These are phyloP conservation scores for Pseudochromis fuscus DNA, from an alignment of 2,797 vertebrate species.

Conservation along the genomic window DNA sequence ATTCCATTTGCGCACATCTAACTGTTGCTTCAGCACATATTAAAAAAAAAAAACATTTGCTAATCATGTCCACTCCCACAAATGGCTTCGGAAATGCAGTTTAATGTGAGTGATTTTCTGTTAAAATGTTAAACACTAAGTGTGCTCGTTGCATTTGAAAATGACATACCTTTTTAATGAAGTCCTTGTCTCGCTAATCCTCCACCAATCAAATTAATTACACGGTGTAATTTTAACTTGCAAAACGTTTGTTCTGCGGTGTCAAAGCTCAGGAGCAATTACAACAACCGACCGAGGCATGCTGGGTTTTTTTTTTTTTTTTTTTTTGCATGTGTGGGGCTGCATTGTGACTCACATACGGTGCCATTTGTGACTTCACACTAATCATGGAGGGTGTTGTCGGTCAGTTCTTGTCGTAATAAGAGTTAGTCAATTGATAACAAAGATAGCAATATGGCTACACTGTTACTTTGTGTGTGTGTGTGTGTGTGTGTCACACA, in stretches of 20 bases:
- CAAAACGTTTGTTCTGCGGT: constrained; percentile 14
- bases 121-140: constrained; percentile 20
- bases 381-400: constrained; percentile 28
- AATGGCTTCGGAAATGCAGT: constrained; percentile 27
- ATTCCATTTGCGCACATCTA: constrained; percentile 45
- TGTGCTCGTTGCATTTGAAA: constrained; percentile 36
- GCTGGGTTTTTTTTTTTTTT: too few relatives aligned
- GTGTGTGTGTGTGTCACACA: constrained; percentile 34
- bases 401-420: constrained; percentile 24
- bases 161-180: constrained; percentile 44
- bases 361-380: constrained; percentile 4
- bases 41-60: neutral
- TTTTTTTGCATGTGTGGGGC: constrained; percentile 3
- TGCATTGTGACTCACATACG: constrained; percentile 13
- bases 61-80: constrained; percentile 37
- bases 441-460: constrained; percentile 21
- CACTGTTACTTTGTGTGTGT: constrained; percentile 13
- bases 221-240: constrained; percentile 28
- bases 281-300: constrained; percentile 16
- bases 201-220: constrained; percentile 46
- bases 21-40: constrained; percentile 11
- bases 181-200: constrained; percentile 20
- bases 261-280: constrained; percentile 46
- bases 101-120: constrained; percentile 27
- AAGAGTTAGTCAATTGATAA: constrained; percentile 36